These are phyloP conservation scores for Diplazon laetatorius DNA, from an alignment of 2,888 invertebrate genomes.

Conservation along the genomic window DNA sequence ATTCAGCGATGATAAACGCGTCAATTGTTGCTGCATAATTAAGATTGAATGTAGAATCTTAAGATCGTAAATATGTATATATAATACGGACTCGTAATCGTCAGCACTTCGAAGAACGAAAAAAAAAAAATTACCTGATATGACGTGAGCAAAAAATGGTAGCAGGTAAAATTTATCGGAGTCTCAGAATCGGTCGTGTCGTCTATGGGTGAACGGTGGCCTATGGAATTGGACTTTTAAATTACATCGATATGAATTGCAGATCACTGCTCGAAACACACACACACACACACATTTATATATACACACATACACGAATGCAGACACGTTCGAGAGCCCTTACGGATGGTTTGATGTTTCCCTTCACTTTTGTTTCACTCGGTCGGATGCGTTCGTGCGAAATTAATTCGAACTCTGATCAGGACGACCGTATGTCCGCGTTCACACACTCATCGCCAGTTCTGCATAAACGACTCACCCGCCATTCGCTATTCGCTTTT, in stretches of 20 bases:
- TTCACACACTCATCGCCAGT: conserved; percentile 18
- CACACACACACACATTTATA: too few relatives aligned
- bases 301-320: too few relatives aligned
- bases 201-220: neutral
- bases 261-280: conserved; percentile 26
- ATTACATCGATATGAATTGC: conserved; percentile 44
- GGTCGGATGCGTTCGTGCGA: conserved; percentile 18
- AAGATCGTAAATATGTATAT: too few relatives aligned
- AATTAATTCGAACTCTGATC: conserved; percentile 55
- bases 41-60: too few relatives aligned
- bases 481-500: conserved; percentile 4
- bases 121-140: too few relatives aligned
- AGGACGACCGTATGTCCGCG: conserved; percentile 36
- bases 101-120: too few relatives aligned
- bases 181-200: neutral
- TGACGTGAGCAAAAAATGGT: too few relatives aligned
- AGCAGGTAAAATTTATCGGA: too few relatives aligned
- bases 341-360: conserved; percentile 33
- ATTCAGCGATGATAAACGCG: too few relatives aligned
- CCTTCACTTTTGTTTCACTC: conserved; percentile 48
- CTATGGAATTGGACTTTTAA: conserved; percentile 33
- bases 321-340: conserved; percentile 1
- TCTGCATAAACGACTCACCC: conserved; percentile 17
- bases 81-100: too few relatives aligned
- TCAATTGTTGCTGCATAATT: too few relatives aligned